Conservation (phyloP, 2,888 invertebrate species). For the Nebria brevicollis region DNA sequence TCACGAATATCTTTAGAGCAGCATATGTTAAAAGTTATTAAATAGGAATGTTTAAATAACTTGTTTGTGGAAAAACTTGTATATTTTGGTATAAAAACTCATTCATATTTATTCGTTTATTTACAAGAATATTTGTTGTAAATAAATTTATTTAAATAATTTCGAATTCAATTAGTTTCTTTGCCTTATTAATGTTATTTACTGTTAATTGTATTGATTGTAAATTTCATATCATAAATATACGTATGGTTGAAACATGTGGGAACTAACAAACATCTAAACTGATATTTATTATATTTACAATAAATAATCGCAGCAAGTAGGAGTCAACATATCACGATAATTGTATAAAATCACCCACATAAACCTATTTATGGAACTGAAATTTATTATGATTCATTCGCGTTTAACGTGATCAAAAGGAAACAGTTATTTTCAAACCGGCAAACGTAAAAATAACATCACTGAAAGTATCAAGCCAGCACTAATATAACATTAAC, state of each 20-base stretch:
- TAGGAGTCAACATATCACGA: slow-evolving; percentile 1
- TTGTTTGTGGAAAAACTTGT: too few species aligned
- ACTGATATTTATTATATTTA: not conserved
- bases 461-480: not conserved
- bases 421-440: not conserved
- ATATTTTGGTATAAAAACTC: too few species aligned
- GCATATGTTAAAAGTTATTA: too few species aligned
- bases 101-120: too few species aligned
- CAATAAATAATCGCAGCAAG: not conserved
- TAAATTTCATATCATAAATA: not conserved
- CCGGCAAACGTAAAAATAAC: not conserved
- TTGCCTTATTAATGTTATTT: too few species aligned
- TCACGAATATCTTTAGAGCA: too few species aligned
- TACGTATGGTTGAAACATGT: not conserved
- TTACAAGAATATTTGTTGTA: too few species aligned
- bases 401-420: not conserved
- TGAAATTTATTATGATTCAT: not conserved
- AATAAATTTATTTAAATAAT: too few species aligned
- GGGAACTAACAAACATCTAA: not conserved
- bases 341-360: not conserved
- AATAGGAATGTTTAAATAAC: too few species aligned
- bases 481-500: not conserved
- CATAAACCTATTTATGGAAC: slow-evolving; percentile 1
- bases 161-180: too few species aligned
- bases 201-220: not conserved